Conservation (phyloP, 2,113 vertebrate genomes). For the Nematolebias whitei region DNA sequence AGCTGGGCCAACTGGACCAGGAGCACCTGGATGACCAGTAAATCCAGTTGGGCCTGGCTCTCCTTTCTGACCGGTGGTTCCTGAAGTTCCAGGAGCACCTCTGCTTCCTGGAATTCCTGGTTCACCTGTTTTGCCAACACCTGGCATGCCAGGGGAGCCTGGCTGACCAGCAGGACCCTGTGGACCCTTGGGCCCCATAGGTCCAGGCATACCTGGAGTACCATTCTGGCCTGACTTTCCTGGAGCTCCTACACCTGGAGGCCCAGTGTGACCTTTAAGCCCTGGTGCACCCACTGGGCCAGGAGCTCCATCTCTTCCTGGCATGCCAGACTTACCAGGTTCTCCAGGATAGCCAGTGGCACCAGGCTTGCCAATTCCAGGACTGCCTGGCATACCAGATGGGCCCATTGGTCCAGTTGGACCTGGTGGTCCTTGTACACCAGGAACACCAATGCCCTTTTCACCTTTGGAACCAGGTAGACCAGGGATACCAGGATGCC, state of each 20-base stretch:
- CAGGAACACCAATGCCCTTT: conserved; percentile 85
- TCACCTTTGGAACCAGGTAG: conserved; percentile 88
- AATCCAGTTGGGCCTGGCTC: conserved; percentile 78
- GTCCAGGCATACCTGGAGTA: conserved; percentile 75
- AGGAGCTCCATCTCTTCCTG: conserved; percentile 85
- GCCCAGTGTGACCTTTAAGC: conserved; percentile 82
- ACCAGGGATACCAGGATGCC: conserved; percentile 87
- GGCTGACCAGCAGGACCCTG: conserved; percentile 77
- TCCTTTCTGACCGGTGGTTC: conserved; percentile 82
- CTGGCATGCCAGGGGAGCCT: conserved; percentile 78
- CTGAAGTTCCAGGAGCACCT: conserved; percentile 74
- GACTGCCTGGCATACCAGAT: conserved; percentile 83
- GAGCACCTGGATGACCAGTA: conserved; percentile 73
- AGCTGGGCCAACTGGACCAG: conserved; percentile 71
- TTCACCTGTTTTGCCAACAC: conserved; percentile 79
- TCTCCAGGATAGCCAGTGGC: conserved; percentile 88
- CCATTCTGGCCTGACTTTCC: conserved; percentile 81
- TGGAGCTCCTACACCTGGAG: conserved; percentile 80
- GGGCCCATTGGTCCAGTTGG: conserved; percentile 87
- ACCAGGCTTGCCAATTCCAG: conserved; percentile 87
- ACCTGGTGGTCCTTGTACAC: conserved; percentile 84
- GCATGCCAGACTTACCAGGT: conserved; percentile 86
- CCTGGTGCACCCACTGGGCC: conserved; percentile 84
- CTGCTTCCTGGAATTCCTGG: conserved; percentile 76
- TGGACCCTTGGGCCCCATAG: conserved; percentile 75